Percentiles rank a stretch among this genome's conserved stretches.
Conservation (phyloP, 2,888 invertebrate species). For the Drosophila neotestacea region DNA sequence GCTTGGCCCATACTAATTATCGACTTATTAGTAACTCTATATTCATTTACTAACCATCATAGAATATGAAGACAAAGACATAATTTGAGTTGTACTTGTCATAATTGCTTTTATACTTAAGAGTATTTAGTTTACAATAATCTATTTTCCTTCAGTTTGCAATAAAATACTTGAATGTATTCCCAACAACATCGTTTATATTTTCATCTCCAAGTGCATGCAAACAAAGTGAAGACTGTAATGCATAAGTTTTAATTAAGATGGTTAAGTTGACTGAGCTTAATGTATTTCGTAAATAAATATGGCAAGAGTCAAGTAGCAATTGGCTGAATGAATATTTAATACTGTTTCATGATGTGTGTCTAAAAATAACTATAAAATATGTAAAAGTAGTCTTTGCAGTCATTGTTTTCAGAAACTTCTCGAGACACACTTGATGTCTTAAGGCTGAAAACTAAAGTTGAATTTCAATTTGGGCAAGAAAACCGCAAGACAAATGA, state of each 20-base stretch:
- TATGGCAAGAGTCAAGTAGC: constrained; percentile 1
- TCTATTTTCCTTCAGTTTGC: not conserved
- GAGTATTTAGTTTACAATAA: not conserved
- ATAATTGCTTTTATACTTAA: not conserved
- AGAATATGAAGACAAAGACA: not conserved
- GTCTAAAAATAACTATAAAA: constrained; percentile 2
- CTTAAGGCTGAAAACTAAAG: constrained; percentile 18
- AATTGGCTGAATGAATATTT: not conserved
- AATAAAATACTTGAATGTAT: not conserved
- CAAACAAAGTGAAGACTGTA: not conserved
- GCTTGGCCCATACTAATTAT: not conserved
- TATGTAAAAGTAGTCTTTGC: not conserved
- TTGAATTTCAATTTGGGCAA: constrained; percentile 48
- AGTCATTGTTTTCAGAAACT: not conserved
- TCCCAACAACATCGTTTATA: not conserved
- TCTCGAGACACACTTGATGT: constrained; percentile 15
- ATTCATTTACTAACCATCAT: not conserved
- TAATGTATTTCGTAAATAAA: constrained; percentile 13
- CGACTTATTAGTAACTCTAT: not conserved
- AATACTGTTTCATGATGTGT: not conserved
- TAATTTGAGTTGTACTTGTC: not conserved
- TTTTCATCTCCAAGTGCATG: not conserved
- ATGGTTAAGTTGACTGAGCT: not conserved
- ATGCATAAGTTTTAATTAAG: not conserved
- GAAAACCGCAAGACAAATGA: constrained; percentile 60